Conservation (phyloP, 2,888 invertebrate genomes). For the Silvanus unidentatus region DNA sequence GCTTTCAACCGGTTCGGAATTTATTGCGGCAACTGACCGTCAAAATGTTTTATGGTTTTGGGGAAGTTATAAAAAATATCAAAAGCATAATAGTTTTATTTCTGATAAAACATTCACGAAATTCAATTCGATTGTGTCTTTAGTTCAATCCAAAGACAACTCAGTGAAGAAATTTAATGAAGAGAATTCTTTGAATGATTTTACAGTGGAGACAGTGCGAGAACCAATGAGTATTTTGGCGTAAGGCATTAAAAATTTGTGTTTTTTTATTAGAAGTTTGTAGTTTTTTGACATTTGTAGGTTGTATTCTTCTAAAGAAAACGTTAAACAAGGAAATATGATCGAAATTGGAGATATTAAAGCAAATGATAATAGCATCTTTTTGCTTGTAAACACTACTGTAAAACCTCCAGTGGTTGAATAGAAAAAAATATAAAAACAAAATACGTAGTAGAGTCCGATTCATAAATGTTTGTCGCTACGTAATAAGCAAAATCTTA, state of each 20-base stretch:
- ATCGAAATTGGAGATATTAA: slow-evolving; percentile 52
- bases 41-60: slow-evolving; percentile 65
- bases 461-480: too few species aligned
- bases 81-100: slow-evolving; percentile 1
- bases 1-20: slow-evolving; percentile 59
- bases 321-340: slow-evolving; percentile 50
- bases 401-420: too few species aligned
- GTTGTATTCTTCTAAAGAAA: slow-evolving; percentile 51
- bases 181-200: slow-evolving; percentile 7
- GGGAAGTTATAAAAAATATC: slow-evolving; percentile 51
- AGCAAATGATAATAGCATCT: slow-evolving; percentile 53
- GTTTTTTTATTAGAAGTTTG: not conserved
- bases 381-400: slow-evolving; percentile 59
- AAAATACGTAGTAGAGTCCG: too few species aligned
- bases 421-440: too few species aligned
- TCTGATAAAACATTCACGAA: slow-evolving; percentile 4
- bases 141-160: slow-evolving; percentile 1
- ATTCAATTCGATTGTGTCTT: slow-evolving; percentile 11
- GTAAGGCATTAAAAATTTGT: slow-evolving; percentile 40
- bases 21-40: slow-evolving; percentile 58
- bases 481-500: too few species aligned
- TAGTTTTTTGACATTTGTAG: slow-evolving; percentile 31
- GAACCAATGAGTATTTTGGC: slow-evolving; percentile 52
- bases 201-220: slow-evolving; percentile 44
- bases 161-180: slow-evolving; percentile 1